Evolutionary conservation across 1,140 invertebrate genomes (phyloP).

Genomic region (Sinonovacula constricta): DNA sequence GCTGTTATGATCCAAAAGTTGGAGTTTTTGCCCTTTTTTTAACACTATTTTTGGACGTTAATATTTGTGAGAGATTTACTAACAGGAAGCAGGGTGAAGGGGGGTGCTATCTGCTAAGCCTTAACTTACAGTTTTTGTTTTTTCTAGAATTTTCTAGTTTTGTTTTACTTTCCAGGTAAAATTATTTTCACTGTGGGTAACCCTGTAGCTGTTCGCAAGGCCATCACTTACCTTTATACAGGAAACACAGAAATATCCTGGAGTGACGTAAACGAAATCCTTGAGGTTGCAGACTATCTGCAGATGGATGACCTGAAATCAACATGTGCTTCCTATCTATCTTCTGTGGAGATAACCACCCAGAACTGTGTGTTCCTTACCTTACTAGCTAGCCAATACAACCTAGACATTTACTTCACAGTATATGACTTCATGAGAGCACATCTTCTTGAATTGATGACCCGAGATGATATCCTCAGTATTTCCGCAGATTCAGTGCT

Average conservation of each 20-base stretch:
- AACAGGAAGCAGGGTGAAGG: no score
- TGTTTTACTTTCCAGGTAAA: conserved; percentile 58
- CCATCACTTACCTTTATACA: conserved; percentile 65
- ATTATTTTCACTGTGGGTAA: conserved; percentile 61
- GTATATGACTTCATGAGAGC: conserved; percentile 61
- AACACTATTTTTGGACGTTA: no score
- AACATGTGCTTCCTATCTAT: conserved; percentile 60
- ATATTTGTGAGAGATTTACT: no score
- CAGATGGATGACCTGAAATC: conserved; percentile 66
- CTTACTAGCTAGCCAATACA: conserved; percentile 66
- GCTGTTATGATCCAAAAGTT: no score
- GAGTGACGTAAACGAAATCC: conserved; percentile 58
- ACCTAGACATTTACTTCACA: conserved; percentile 63
- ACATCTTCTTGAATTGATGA: conserved; percentile 64
- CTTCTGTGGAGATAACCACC: conserved; percentile 51
- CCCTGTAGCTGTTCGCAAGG: conserved; percentile 58
- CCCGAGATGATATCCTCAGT: conserved; percentile 59
- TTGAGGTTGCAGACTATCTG: conserved; percentile 71
- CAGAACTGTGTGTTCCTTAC: conserved; percentile 68
- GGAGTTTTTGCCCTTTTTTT: no score
- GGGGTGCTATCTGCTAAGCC: no score
- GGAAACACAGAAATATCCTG: conserved; percentile 54
- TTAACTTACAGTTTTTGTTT: no score
- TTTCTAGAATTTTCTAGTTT: conserved; percentile 3
- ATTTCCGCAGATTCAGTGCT: conserved; percentile 63